Percentiles rank a stretch among this genome's conserved stretches.
phyloP scores from a whole-genome alignment of 2,113 vertebrate species.

The Salvelinus fontinalis region DNA sequence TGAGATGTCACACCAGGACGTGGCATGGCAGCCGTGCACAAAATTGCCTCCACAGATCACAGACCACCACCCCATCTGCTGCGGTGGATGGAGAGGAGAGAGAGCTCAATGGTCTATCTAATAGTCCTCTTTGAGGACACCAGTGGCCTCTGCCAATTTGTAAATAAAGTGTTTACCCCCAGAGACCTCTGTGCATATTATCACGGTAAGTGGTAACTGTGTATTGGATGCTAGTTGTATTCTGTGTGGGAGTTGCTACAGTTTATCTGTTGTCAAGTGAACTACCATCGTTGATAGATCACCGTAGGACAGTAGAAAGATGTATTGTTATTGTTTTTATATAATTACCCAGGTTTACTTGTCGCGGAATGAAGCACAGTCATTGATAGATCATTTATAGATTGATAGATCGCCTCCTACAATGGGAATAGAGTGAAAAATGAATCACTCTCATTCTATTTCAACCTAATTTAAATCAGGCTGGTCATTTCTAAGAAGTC shows the following conservation, averaged over 20 bases:
- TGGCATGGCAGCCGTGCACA: constrained; percentile 78
- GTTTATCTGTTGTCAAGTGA: not conserved
- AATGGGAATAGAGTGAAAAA: too few relatives aligned
- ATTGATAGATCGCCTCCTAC: not conserved
- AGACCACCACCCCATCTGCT: constrained; percentile 77
- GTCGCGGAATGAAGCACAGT: not conserved
- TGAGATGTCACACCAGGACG: constrained; percentile 78
- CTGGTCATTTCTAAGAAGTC: not conserved
- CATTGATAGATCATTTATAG: not conserved
- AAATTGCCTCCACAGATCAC: constrained; percentile 81
- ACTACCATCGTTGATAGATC: too few relatives aligned
- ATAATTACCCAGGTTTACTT: too few relatives aligned
- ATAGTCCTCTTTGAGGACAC: constrained; percentile 68
- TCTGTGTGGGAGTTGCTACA: not conserved
- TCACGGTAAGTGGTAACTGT: constrained; percentile 6
- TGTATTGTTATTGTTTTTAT: too few relatives aligned
- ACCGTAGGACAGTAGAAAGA: too few relatives aligned
- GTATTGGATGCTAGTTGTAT: not conserved
- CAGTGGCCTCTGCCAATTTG: constrained; percentile 55
- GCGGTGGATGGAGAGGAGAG: constrained; percentile 53
- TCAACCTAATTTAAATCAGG: not conserved
- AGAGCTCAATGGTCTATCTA: constrained; percentile 65
- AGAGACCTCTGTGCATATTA: constrained; percentile 25
- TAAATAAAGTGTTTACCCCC: constrained; percentile 63
- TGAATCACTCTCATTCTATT: not conserved